A percentile compares a stretch with the other conserved stretches of the same genome.
Conservation (phyloP, 2,113 vertebrate genomes). For the Lota lota region DNA sequence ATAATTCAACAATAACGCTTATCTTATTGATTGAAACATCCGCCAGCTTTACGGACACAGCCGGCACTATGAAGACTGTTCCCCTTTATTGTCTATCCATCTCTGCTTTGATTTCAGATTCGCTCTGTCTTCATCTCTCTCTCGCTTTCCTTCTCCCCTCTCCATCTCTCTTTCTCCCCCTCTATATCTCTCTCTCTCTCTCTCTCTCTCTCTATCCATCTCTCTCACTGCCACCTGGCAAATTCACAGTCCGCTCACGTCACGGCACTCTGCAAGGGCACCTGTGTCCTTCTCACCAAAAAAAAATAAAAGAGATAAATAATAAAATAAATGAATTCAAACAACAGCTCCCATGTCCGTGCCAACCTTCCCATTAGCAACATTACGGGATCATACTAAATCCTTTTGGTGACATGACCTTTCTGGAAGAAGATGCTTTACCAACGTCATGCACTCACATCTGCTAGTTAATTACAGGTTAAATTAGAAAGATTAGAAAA, state of each 20-base stretch:
- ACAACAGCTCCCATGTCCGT: constrained; percentile 61
- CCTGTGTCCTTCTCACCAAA: constrained; percentile 76
- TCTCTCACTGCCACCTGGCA: constrained; percentile 76
- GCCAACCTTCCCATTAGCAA: constrained; percentile 71
- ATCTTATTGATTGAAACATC: constrained; percentile 49
- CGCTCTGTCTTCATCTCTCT: constrained; percentile 45
- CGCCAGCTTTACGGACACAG: constrained; percentile 47
- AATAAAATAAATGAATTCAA: constrained; percentile 35
- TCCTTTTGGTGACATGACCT: constrained; percentile 55
- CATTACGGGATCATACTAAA: constrained; percentile 69
- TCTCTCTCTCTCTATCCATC: constrained; percentile 54
- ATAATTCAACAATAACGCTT: constrained; percentile 16
- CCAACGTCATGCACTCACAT: constrained; percentile 48
- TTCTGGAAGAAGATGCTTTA: constrained; percentile 39
- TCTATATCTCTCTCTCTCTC: constrained; percentile 62
- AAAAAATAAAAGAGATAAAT: constrained; percentile 29
- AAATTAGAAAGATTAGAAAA: constrained; percentile 45
- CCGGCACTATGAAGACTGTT: constrained; percentile 45
- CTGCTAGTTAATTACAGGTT: constrained; percentile 37
- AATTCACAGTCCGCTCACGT: constrained; percentile 81
- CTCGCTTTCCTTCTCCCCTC: neutral
- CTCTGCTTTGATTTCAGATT: constrained; percentile 4
- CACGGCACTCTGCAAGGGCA: constrained; percentile 79
- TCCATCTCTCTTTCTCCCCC: constrained; percentile 37
- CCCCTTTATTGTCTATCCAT: constrained; percentile 53